Evolutionary conservation across 2,113 vertebrate species (phyloP), one percentile per base, ranked within the genome.

Genomic region (Laticauda laticaudata): DNA sequence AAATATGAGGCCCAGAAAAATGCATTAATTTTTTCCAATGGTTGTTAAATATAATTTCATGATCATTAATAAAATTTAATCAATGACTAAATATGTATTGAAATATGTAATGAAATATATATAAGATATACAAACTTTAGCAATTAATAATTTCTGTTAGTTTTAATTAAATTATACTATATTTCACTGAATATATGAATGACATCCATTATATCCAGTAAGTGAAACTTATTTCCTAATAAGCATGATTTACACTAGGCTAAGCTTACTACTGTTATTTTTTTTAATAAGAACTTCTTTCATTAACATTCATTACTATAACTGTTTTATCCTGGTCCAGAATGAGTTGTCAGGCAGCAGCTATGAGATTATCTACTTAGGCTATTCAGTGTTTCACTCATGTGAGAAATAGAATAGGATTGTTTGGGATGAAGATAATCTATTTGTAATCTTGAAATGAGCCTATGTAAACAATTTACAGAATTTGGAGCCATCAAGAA

Each of bases 311-410:
- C 92, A 95, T 94, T 92, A 48, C 57, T 95, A 55, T 24, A 92
- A n/a, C n/a, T 90, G 89, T 94, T 39, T 24, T 93, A 91, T 91
- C 88, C 95, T 57, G 48, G 59, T 88, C 43, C 86, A 88, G 55
- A 94, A 61, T 92, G 29, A 64, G 43, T 92, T 88, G 48, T 92
- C 0, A 0, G 0, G 0, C 21, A 55, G 94, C 91, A 59, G 57
- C 89, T 23, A 12, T 85, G 91, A 61, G 91, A 94, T 92, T 96
- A 95, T 69, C 91, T 97, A 94, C 90, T 94, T 51, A 59, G 93
- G 34, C 94, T 92, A 56, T 86, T 96, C 94, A 94, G 43, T 88
- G 21, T 26, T 92, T 91, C 90, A 43, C 21, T 69, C 5, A 29
- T 8, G 1, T 39, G 94, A 89, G 94, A 91, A 24, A 29, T 75